A percentile compares a stretch with the other conserved stretches of the same genome.
These are phyloP conservation scores for Scomber colias DNA, from an alignment of 2,113 vertebrate species.

Conservation along the genomic window DNA sequence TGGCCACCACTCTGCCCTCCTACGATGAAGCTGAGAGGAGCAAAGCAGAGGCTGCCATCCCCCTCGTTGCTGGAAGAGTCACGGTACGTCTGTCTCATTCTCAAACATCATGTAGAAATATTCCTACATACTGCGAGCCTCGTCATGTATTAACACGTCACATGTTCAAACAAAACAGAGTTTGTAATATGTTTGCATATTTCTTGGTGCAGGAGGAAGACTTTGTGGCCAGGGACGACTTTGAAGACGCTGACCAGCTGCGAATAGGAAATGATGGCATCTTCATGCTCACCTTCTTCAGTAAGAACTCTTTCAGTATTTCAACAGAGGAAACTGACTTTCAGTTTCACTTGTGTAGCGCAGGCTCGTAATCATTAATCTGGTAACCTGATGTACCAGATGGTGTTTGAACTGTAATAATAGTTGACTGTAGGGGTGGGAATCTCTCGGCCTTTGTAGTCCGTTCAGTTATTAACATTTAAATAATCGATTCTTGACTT, in stretches of 20 bases:
- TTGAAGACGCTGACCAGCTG: slow-evolving; percentile 97
- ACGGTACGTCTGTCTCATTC: slow-evolving; percentile 59
- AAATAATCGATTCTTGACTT: too few species aligned
- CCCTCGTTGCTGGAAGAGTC: slow-evolving; percentile 93
- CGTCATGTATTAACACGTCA: not conserved
- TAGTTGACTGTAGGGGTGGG: too few species aligned
- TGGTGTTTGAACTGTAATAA: too few species aligned
- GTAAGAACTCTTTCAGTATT: slow-evolving; percentile 84
- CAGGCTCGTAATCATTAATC: not conserved
- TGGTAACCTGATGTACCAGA: too few species aligned
- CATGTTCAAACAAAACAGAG: not conserved
- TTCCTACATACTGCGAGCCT: not conserved
- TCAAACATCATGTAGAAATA: not conserved
- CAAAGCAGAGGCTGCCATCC: slow-evolving; percentile 93
- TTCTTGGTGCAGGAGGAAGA: slow-evolving; percentile 91
- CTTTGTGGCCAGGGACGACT: slow-evolving; percentile 95
- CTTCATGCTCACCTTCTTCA: slow-evolving; percentile 99
- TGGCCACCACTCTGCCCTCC: slow-evolving; percentile 95
- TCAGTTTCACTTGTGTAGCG: not conserved
- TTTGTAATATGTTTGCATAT: not conserved
- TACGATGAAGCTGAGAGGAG: slow-evolving; percentile 96
- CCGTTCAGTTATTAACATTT: too few species aligned
- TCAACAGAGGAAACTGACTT: not conserved
- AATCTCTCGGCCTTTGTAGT: too few species aligned
- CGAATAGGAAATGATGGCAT: slow-evolving; percentile 99